Conservation (phyloP, 2,888 invertebrate genomes). For the Cephus rjabovi region DNA sequence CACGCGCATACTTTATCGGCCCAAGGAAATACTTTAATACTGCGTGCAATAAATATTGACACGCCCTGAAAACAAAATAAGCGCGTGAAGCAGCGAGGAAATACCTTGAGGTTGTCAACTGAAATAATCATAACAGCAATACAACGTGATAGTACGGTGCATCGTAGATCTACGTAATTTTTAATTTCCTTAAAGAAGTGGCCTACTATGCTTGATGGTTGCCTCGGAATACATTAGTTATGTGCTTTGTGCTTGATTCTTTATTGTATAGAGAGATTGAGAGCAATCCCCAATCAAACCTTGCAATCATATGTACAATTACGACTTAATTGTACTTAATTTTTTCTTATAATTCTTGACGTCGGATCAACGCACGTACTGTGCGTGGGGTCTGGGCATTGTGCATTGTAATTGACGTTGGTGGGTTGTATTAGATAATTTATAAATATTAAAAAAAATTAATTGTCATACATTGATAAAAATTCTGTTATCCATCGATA, state of each 20-base stretch:
- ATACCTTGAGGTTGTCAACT: not conserved
- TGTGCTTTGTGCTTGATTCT: not conserved
- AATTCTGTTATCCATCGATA: not conserved
- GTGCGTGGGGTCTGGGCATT: not conserved
- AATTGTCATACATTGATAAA: not conserved
- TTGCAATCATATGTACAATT: not conserved
- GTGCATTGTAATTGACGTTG: not conserved
- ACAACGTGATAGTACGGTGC: not conserved
- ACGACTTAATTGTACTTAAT: not conserved
- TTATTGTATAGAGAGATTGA: not conserved
- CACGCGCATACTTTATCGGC: slow-evolving; percentile 11
- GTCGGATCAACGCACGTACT: not conserved
- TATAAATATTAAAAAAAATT: not conserved
- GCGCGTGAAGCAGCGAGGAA: slow-evolving; percentile 1
- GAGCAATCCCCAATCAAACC: not conserved
- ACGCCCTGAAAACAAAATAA: slow-evolving; percentile 9
- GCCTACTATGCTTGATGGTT: not conserved
- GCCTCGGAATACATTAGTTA: not conserved
- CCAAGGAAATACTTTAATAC: slow-evolving; percentile 10
- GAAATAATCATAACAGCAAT: not conserved
- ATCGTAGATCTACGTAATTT: not conserved
- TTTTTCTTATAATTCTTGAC: not conserved
- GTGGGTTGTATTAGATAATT: not conserved
- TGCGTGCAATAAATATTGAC: slow-evolving; percentile 18
- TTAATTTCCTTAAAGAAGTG: not conserved